Base-by-base conservation (phyloP, 2,888 invertebrate genomes). In the Belgica antarctica region DNA sequence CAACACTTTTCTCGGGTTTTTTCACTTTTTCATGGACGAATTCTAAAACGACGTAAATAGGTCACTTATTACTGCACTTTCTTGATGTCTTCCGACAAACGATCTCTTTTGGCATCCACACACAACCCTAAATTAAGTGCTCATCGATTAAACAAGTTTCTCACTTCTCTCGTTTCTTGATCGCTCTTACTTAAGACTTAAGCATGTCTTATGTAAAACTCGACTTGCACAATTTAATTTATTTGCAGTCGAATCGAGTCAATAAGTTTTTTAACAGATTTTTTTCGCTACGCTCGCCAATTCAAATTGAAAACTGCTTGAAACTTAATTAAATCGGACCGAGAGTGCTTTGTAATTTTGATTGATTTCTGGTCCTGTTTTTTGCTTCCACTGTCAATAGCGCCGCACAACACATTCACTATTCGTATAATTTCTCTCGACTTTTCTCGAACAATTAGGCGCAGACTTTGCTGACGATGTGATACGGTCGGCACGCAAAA, bases 181-280 rank as follows among this genome's bases (percentile, higher is more conserved):
- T 25, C 19, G 52, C 68, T 68, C 68, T 68, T 68, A 68, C 57
- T 68, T 31, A 66, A 66, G 66, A 52, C 27, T n/a, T n/a, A n/a
- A n/a, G n/a, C 25, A 41, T 25, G 15, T 57, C 28, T 68, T 68
- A 57, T 28, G 57, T 47, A 68, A 68, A 24, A 47, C 19, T 24
- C 17, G 46, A 65, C 24, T 65, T 65, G 46, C 65, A 65, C 65
- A 65, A 47, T 65, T 65, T 47, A 27, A 47, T 47, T 63, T 63
- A 36, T 52, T 7, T 52, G 52, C 52, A 59, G 27, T 12, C 25
- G 24, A 52, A 27, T 4, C 17, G 8, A 59, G 4, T 27, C 59
- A 25, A 62, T 34, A 62, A n/a, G n/a, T n/a, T 62, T 31, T 46
- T 52, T 41, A 41, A 15, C 34, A 12, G 10, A 12, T 59, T 59